phyloP scores from a whole-genome alignment of 2,888 invertebrate genomes.

The Tinea pellionella region DNA sequence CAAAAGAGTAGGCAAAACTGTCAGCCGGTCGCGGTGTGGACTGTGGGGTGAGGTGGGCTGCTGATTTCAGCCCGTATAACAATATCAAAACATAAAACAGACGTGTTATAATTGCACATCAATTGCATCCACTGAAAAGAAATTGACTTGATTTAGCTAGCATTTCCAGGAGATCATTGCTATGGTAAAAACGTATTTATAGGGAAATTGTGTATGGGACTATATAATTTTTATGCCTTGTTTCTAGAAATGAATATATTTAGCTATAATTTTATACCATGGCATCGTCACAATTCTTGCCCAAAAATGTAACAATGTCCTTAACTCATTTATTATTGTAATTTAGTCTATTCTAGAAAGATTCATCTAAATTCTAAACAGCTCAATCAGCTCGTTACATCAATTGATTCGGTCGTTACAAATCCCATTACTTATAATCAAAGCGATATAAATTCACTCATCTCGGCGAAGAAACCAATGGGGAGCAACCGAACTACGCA shows the following conservation, averaged over 20 bases:
- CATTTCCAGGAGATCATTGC: too few relatives aligned
- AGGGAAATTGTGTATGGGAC: too few relatives aligned
- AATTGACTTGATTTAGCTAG: too few relatives aligned
- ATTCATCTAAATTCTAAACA: too few relatives aligned
- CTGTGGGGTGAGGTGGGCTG: background rate
- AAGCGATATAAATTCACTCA: background rate
- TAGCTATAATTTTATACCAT: too few relatives aligned
- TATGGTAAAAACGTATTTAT: too few relatives aligned
- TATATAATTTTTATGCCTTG: too few relatives aligned
- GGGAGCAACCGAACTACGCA: background rate
- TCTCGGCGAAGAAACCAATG: constrained; percentile 1
- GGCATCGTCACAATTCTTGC: too few relatives aligned
- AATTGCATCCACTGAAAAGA: background rate
- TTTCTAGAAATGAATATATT: too few relatives aligned
- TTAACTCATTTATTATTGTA: background rate
- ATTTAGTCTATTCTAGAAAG: background rate
- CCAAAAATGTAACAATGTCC: too few relatives aligned
- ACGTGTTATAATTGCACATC: background rate
- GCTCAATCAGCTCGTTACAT: background rate
- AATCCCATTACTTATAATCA: background rate
- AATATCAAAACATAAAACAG: background rate
- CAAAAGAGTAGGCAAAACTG: background rate
- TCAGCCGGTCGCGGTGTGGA: background rate
- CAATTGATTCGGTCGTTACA: background rate
- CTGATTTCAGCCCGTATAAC: background rate